These are phyloP conservation scores for Montipora foliosa DNA, from an alignment of 64 coral and sea anemone species.

Conservation along the genomic window DNA sequence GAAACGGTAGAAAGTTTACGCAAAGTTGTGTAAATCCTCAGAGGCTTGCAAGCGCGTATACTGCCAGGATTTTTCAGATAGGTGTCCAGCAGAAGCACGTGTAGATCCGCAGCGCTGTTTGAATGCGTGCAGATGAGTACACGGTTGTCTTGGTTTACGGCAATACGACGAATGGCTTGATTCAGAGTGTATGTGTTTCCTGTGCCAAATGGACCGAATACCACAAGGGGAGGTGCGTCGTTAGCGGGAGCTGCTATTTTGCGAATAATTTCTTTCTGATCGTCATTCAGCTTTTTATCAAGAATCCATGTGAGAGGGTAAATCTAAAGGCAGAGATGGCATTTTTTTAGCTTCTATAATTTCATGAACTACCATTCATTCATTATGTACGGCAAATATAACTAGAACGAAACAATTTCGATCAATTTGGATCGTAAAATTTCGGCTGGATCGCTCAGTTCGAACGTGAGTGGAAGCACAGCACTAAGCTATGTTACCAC, in stretches of 20 bases:
- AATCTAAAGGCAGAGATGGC: neutral
- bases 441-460: no score
- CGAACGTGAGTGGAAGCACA: no score
- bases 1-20: conserved; percentile 46
- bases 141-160: neutral
- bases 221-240: conserved; percentile 76
- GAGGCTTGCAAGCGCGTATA: conserved; percentile 33
- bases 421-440: no score
- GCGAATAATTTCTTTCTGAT: conserved; percentile 74
- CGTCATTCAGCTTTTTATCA: conserved; percentile 58
- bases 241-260: conserved; percentile 54
- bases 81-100: no score
- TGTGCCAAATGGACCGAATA: conserved; percentile 94
- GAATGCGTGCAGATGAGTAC: no score
- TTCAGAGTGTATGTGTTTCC: conserved; percentile 83
- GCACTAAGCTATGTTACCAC: no score
- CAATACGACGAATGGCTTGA: conserved; percentile 78
- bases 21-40: conserved; percentile 69
- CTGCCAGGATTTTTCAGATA: neutral
- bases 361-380: no score
- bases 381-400: no score
- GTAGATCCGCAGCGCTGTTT: no score
- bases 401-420: no score
- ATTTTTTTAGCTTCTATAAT: no score
- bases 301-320: conserved; percentile 67